Evolutionary conservation across 2,888 invertebrate genomes (phyloP).

Genomic region (Polydrusus tereticollis): DNA sequence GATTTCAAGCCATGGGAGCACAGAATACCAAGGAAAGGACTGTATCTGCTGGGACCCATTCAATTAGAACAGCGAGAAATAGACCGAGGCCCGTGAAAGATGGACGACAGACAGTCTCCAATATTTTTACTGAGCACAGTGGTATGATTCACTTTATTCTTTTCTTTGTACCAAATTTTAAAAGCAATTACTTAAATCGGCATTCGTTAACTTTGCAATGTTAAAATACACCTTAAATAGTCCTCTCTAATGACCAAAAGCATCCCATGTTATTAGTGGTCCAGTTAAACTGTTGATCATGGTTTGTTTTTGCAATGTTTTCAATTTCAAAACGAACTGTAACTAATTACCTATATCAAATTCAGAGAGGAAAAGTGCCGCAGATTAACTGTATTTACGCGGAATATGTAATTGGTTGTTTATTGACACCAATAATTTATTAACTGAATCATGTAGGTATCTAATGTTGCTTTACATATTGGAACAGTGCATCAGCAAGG

Average conservation of each 20-base stretch:
- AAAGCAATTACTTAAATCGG: constrained; percentile 7
- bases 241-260: not conserved
- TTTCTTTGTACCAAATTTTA: constrained; percentile 21
- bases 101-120: constrained; percentile 86
- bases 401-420: not conserved
- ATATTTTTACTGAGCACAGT: constrained; percentile 95
- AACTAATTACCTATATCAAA: not conserved
- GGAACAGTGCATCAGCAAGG: not conserved
- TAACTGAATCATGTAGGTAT: not conserved
- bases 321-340: not conserved
- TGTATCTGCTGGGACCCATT: constrained; percentile 76
- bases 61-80: constrained; percentile 80
- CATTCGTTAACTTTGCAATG: not conserved
- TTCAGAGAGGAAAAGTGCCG: not conserved
- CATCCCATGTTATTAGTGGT: not conserved
- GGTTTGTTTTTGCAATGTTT: constrained; percentile 12
- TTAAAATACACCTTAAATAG: not conserved
- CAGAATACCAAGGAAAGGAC: constrained; percentile 94
- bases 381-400: not conserved
- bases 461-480: not conserved
- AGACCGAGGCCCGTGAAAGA: constrained; percentile 85
- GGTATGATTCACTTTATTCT: constrained; percentile 74
- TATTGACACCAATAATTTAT: constrained; percentile 4
- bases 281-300: constrained; percentile 12
- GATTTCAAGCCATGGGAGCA: constrained; percentile 82